phyloP scores from a whole-genome alignment of 2,113 vertebrate species.

The Plectropomus leopardus region DNA sequence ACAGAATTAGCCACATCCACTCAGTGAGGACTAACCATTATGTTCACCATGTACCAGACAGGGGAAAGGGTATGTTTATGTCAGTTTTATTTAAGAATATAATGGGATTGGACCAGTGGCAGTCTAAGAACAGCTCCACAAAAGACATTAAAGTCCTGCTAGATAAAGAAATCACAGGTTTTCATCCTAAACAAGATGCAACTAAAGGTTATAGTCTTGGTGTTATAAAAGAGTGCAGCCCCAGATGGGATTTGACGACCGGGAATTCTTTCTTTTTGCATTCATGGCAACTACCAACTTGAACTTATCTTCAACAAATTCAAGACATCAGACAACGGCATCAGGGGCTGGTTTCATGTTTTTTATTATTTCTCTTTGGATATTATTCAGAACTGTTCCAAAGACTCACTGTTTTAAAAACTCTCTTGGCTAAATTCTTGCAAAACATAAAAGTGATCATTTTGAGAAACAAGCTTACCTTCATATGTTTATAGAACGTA shows the following conservation, averaged over 20 bases:
- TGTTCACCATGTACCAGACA: conserved; percentile 1
- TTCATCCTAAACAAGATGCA: not conserved
- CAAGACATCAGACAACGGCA: not conserved
- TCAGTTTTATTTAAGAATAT: not conserved
- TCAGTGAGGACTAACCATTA: not conserved
- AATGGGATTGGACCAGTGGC: conserved; percentile 16
- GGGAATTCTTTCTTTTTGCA: not conserved
- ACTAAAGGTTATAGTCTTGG: not conserved
- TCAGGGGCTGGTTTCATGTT: not conserved
- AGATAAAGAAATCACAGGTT: not conserved
- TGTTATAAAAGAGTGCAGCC: conserved; percentile 26
- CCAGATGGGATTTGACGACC: not conserved
- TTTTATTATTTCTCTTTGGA: not conserved
- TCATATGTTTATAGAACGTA: too few relatives aligned
- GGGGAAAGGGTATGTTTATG: not conserved
- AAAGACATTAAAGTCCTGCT: not conserved
- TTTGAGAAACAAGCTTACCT: too few relatives aligned
- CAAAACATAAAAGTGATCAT: not conserved
- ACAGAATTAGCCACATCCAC: conserved; percentile 4
- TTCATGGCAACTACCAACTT: not conserved
- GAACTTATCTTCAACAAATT: not conserved
- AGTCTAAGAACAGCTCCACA: conserved; percentile 13
- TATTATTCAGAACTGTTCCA: not conserved
- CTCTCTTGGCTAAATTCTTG: not conserved
- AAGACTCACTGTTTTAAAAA: too few relatives aligned